phyloP scores from a whole-genome alignment of 1,140 invertebrate genomes.

The Ephestia elutella region DNA sequence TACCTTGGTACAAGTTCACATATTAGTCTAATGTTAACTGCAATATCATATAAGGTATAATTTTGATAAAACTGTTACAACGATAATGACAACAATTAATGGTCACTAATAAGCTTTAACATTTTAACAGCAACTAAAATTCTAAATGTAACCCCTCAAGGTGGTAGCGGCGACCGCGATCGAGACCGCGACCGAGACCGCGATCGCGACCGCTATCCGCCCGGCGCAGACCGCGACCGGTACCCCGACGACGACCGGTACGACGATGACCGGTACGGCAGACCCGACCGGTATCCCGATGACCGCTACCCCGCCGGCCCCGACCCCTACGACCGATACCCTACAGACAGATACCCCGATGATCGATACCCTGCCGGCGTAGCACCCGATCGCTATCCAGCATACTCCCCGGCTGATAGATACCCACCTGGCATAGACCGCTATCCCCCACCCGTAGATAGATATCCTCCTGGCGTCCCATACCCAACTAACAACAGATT shows the following conservation, averaged over 20 bases:
- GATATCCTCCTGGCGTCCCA: slow-evolving; percentile 40
- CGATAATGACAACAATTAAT: no score
- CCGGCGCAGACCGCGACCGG: slow-evolving; percentile 66
- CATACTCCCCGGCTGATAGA: slow-evolving; percentile 23
- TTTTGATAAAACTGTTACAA: no score
- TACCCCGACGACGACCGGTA: slow-evolving; percentile 55
- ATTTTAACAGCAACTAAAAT: neutral
- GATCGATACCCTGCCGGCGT: slow-evolving; percentile 48
- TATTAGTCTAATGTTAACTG: no score
- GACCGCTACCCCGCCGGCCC: slow-evolving; percentile 38
- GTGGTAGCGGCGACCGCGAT: slow-evolving; percentile 59
- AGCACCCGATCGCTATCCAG: slow-evolving; percentile 9
- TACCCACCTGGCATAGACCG: slow-evolving; percentile 24
- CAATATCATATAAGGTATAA: no score
- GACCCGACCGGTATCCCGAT: slow-evolving; percentile 44
- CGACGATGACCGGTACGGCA: slow-evolving; percentile 66
- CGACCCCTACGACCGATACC: slow-evolving; percentile 33
- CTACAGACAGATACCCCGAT: slow-evolving; percentile 32
- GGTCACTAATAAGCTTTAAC: neutral
- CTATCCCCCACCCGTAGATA: slow-evolving; percentile 35
- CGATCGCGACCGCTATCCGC: slow-evolving; percentile 48
- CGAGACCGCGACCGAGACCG: slow-evolving; percentile 34
- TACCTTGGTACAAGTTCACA: no score
- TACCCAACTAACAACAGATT: slow-evolving; percentile 29
- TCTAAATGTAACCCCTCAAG: slow-evolving; percentile 36